Percentiles rank a stretch among this genome's conserved stretches.
Evolutionary conservation across 2,888 invertebrate genomes (phyloP).

Genomic region (Catocala fraxini): DNA sequence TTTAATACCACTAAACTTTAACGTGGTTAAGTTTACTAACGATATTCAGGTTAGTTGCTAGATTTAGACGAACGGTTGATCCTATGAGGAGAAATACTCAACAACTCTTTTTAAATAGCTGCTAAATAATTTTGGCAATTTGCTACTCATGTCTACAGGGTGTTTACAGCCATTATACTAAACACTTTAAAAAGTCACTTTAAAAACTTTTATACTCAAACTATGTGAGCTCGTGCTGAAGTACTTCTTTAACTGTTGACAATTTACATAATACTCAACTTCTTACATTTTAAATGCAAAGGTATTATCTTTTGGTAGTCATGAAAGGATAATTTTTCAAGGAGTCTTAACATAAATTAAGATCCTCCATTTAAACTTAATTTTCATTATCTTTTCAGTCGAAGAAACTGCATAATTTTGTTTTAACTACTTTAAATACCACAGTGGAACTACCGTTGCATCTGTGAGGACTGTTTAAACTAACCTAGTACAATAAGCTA

Average conservation of each 20-base stretch:
- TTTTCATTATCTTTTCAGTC: slow-evolving; percentile 22
- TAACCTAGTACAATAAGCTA: background rate
- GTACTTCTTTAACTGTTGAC: slow-evolving; percentile 1
- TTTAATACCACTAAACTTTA: too few species aligned
- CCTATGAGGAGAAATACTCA: too few species aligned
- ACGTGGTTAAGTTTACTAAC: too few species aligned
- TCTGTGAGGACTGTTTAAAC: background rate
- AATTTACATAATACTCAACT: slow-evolving; percentile 29
- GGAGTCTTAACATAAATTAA: slow-evolving; percentile 40
- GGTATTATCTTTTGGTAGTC: slow-evolving; percentile 26
- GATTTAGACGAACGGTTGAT: too few species aligned
- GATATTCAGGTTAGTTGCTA: too few species aligned
- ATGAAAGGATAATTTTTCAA: slow-evolving; percentile 39
- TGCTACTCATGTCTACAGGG: too few species aligned
- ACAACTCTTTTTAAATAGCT: too few species aligned
- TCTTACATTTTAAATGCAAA: slow-evolving; percentile 31
- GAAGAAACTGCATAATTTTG: slow-evolving; percentile 10
- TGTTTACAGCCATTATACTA: too few species aligned
- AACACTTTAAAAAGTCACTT: too few species aligned
- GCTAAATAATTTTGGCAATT: too few species aligned
- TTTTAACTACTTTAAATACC: slow-evolving; percentile 5
- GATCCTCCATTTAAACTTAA: slow-evolving; percentile 17
- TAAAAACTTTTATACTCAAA: too few species aligned
- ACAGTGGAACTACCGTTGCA: background rate
- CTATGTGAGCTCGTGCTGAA: background rate